A percentile compares a stretch with the other conserved stretches of the same genome.
phyloP scores from a whole-genome alignment of 2,113 vertebrate genomes.

The Gyps fulvus region DNA sequence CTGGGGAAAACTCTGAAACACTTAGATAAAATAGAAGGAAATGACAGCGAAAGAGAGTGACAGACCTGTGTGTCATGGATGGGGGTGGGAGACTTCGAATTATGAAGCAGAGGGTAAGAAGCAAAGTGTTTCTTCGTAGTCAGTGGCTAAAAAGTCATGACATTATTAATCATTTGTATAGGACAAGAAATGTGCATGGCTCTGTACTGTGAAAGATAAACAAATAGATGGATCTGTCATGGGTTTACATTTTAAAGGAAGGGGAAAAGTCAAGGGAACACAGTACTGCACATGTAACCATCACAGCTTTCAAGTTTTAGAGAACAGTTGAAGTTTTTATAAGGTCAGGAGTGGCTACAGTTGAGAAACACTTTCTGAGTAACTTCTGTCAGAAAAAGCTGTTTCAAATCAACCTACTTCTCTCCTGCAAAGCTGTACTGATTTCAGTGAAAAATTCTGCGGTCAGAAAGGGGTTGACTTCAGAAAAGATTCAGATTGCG shows the following conservation, averaged over 20 bases:
- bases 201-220: slow-evolving; percentile 38
- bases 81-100: slow-evolving; percentile 53
- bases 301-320: neutral
- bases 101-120: slow-evolving; percentile 51
- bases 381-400: neutral
- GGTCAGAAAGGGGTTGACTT: neutral
- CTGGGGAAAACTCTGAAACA: slow-evolving; percentile 73
- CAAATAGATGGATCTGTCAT: slow-evolving; percentile 15
- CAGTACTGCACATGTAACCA: neutral
- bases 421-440: neutral
- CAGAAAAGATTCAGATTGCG: neutral
- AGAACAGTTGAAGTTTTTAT: neutral
- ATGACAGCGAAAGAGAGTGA: slow-evolving; percentile 68
- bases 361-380: neutral
- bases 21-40: slow-evolving; percentile 73
- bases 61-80: slow-evolving; percentile 49
- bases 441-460: neutral
- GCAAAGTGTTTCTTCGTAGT: slow-evolving; percentile 12
- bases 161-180: slow-evolving; percentile 57
- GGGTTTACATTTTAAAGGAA: slow-evolving; percentile 36
- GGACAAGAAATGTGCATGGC: slow-evolving; percentile 1
- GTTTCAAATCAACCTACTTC: neutral
- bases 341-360: neutral
- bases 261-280: slow-evolving; percentile 35
- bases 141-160: slow-evolving; percentile 36